These are phyloP conservation scores for Dasyurus viverrinus DNA, from an alignment of 2,113 vertebrate genomes.

Conservation along the genomic window DNA sequence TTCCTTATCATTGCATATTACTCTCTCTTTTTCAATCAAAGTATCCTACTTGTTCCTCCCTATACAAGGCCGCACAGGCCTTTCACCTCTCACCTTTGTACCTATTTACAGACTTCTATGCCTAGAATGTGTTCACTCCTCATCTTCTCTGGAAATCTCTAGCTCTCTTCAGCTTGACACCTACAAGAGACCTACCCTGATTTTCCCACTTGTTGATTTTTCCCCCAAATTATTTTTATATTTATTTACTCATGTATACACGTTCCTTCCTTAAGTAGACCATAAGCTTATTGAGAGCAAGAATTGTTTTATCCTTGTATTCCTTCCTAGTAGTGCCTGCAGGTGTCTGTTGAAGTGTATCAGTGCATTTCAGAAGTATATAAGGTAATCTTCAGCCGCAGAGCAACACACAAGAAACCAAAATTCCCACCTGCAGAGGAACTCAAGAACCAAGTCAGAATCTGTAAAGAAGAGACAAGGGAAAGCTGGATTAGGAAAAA, in stretches of 20 bases:
- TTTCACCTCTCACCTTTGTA: no score
- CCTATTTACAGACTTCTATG: no score
- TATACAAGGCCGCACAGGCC: no score
- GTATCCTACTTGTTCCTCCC: background rate
- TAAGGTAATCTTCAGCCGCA: background rate
- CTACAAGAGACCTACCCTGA: background rate
- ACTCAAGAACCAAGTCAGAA: background rate
- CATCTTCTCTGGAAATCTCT: no score
- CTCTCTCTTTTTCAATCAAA: background rate
- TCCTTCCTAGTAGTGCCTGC: no score
- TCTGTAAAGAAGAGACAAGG: background rate
- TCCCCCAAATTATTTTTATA: background rate
- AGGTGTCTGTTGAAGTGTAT: background rate
- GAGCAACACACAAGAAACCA: background rate
- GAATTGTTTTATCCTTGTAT: background rate
- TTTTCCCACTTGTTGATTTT: background rate
- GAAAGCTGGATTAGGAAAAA: background rate
- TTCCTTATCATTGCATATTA: background rate
- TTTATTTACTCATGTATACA: background rate
- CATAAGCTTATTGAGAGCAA: background rate
- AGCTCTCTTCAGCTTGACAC: background rate
- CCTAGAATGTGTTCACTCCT: no score
- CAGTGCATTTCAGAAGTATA: background rate
- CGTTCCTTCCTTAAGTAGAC: background rate
- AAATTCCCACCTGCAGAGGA: background rate